Conservation (phyloP, 2,888 invertebrate species). For the Rambutsinella grinnellia region DNA sequence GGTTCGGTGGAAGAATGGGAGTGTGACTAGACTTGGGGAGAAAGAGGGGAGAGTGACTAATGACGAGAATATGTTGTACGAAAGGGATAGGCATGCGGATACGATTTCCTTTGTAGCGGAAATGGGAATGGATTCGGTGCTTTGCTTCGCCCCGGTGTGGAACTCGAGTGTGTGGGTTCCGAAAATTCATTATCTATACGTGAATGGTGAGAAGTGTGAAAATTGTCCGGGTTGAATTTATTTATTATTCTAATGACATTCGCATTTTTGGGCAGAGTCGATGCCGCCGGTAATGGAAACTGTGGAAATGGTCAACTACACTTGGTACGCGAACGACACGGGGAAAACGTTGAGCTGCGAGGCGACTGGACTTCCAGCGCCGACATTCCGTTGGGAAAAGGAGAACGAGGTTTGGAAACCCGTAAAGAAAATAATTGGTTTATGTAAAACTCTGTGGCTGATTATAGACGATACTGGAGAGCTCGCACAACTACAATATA, state of each 20-base stretch:
- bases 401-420: conserved; percentile 15
- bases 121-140: conserved; percentile 43
- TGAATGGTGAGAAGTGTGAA: conserved; percentile 54
- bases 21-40: conserved; percentile 23
- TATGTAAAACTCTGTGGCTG: background rate
- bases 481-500: conserved; percentile 29
- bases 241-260: background rate
- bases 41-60: background rate
- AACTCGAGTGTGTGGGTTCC: conserved; percentile 60
- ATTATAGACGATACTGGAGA: conserved; percentile 21
- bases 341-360: conserved; percentile 43
- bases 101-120: conserved; percentile 15
- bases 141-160: conserved; percentile 62
- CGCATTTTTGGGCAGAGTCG: conserved; percentile 29
- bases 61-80: background rate
- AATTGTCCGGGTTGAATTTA: background rate
- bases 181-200: conserved; percentile 49
- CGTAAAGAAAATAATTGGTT: background rate
- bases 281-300: conserved; percentile 4
- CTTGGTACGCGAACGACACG: conserved; percentile 60
- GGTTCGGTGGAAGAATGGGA: conserved; percentile 55
- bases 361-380: conserved; percentile 40
- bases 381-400: conserved; percentile 46
- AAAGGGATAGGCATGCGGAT: conserved; percentile 8
- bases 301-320: conserved; percentile 15